These are phyloP conservation scores for Solenodon paradoxus DNA, from an alignment of 2,113 vertebrate species.

Conservation along the genomic window DNA sequence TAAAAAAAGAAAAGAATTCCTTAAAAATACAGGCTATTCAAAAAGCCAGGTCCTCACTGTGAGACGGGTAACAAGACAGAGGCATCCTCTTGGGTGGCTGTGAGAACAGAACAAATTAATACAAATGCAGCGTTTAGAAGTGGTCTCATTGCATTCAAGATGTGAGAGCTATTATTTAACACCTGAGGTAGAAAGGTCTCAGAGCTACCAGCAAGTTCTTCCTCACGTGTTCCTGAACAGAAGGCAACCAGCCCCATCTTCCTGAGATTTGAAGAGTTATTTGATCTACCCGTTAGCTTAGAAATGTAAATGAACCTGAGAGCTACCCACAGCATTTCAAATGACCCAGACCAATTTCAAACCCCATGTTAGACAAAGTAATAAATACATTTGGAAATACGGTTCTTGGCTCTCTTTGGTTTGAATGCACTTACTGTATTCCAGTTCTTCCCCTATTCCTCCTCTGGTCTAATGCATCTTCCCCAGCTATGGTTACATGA, in stretches of 20 bases:
- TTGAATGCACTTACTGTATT: background rate
- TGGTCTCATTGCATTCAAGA: background rate
- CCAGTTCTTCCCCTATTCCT: background rate
- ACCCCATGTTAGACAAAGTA: background rate
- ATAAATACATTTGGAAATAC: background rate
- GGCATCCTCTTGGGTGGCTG: too few relatives aligned
- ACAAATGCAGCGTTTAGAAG: background rate
- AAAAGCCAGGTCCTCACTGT: background rate
- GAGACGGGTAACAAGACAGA: background rate
- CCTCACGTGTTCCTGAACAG: background rate
- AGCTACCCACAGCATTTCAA: background rate
- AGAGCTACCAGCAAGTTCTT: background rate
- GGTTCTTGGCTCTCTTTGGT: background rate
- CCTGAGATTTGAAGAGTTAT: background rate
- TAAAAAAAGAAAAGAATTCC: too few relatives aligned
- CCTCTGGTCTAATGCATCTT: background rate
- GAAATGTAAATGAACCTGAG: background rate
- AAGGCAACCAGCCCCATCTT: background rate
- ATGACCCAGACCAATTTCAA: background rate
- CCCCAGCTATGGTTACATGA: constrained; percentile 3
- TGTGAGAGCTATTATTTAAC: background rate
- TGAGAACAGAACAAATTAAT: background rate
- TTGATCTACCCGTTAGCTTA: background rate
- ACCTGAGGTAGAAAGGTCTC: background rate
- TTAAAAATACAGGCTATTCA: background rate